Evolutionary conservation across 2,797 vertebrate species (phyloP).

Genomic region (Bovichtus variegatus): DNA sequence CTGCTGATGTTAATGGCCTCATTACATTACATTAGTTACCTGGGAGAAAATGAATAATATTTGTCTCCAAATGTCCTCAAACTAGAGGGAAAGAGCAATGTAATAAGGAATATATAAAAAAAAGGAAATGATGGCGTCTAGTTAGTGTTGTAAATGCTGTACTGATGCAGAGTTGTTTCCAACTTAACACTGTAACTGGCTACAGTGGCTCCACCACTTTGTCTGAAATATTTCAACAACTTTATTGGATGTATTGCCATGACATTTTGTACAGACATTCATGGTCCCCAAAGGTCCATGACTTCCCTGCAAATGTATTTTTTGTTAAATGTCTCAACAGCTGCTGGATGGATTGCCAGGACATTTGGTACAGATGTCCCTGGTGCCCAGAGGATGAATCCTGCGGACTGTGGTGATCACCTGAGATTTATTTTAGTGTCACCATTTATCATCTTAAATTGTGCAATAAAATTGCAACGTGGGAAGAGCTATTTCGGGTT

Average conservation of each 20-base stretch:
- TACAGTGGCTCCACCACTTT: not conserved
- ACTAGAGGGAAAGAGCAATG: not conserved
- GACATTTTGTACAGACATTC: not conserved
- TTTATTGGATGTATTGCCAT: not conserved
- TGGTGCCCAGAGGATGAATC: too few species aligned
- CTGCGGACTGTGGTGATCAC: not conserved
- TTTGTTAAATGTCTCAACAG: not conserved
- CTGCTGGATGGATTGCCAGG: not conserved
- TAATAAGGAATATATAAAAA: not conserved
- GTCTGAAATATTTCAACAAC: not conserved
- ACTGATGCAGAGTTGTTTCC: not conserved
- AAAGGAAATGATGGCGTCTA: constrained; percentile 1
- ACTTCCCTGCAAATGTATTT: not conserved
- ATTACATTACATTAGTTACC: constrained; percentile 27
- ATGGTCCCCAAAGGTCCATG: not conserved
- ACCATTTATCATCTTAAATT: too few species aligned
- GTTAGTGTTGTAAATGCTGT: not conserved
- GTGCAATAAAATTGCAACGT: not conserved
- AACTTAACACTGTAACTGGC: not conserved
- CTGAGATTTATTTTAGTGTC: too few species aligned
- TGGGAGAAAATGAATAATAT: constrained; percentile 10
- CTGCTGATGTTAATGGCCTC: constrained; percentile 20
- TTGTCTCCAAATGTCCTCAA: not conserved
- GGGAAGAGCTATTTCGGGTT: not conserved
- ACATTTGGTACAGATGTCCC: not conserved